These are phyloP conservation scores for Linurgus olivaceus DNA, from an alignment of 2,797 vertebrate species.

Conservation along the genomic window DNA sequence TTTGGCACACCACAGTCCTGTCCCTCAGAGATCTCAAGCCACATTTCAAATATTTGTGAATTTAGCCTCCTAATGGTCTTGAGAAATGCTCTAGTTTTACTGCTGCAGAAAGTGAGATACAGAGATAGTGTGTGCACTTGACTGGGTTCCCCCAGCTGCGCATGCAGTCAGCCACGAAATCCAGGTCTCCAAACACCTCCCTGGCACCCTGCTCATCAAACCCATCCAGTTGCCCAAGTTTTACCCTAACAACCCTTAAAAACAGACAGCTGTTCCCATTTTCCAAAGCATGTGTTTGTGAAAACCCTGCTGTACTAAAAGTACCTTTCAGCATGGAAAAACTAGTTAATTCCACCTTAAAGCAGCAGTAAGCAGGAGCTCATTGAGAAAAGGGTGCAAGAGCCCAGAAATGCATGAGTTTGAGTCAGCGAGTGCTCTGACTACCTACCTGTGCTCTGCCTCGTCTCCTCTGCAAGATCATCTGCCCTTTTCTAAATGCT, in stretches of 20 bases:
- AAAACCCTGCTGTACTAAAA: not conserved
- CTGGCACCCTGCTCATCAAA: not conserved
- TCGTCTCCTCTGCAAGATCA: accelerated
- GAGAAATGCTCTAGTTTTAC: constrained; percentile 4
- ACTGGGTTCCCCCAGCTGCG: not conserved
- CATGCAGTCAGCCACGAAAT: not conserved
- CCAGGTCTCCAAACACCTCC: not conserved
- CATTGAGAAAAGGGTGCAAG: accelerated
- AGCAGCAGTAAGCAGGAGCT: not conserved
- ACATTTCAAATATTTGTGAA: constrained; percentile 46
- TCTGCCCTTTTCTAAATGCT: not conserved
- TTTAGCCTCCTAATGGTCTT: not conserved
- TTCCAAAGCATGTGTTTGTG: not conserved
- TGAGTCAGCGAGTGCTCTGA: not conserved
- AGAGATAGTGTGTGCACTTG: not conserved
- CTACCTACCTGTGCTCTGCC: not conserved
- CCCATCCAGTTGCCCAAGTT: not conserved
- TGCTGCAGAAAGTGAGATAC: not conserved
- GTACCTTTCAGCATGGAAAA: not conserved
- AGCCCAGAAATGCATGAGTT: not conserved
- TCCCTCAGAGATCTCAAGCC: not conserved
- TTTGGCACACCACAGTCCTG: not conserved
- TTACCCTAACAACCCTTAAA: not conserved
- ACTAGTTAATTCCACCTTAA: not conserved
- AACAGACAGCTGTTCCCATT: not conserved